Conservation (phyloP, 2,113 vertebrate species). For the Myiozetetes cayanensis region DNA sequence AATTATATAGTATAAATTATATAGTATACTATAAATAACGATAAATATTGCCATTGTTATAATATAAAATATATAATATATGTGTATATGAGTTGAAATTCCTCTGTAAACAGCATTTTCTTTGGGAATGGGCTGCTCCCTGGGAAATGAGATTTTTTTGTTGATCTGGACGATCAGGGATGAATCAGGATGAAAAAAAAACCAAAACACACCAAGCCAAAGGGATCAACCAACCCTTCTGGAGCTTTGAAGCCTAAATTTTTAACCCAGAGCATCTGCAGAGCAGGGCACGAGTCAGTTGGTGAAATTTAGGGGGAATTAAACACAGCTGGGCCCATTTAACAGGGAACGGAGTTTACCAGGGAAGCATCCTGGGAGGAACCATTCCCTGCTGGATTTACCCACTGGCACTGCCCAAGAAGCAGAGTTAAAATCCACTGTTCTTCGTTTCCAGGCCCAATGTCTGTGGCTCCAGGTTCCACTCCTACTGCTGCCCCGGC, state of each 20-base stretch:
- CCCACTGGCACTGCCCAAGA: neutral
- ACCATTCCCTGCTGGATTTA: neutral
- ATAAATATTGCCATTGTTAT: no score
- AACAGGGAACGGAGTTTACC: neutral
- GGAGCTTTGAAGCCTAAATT: no score
- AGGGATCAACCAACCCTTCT: neutral
- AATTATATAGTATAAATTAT: no score
- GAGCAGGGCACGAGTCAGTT: neutral
- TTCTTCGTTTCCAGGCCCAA: constrained; percentile 84
- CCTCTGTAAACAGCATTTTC: no score
- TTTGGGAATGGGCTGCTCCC: neutral
- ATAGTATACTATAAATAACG: no score
- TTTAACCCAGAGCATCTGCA: neutral
- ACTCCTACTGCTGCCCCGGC: constrained; percentile 97
- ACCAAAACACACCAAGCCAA: neutral
- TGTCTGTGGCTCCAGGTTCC: constrained; percentile 96
- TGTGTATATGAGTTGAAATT: no score
- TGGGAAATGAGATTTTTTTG: neutral
- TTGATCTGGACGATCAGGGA: neutral
- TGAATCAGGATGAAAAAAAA: neutral
- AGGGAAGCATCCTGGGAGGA: neutral
- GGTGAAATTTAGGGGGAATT: neutral
- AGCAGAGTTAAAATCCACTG: neutral
- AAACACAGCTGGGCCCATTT: neutral
- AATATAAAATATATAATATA: no score